phyloP scores from a whole-genome alignment of 2,797 vertebrate genomes.

The Nothura maculosa region DNA sequence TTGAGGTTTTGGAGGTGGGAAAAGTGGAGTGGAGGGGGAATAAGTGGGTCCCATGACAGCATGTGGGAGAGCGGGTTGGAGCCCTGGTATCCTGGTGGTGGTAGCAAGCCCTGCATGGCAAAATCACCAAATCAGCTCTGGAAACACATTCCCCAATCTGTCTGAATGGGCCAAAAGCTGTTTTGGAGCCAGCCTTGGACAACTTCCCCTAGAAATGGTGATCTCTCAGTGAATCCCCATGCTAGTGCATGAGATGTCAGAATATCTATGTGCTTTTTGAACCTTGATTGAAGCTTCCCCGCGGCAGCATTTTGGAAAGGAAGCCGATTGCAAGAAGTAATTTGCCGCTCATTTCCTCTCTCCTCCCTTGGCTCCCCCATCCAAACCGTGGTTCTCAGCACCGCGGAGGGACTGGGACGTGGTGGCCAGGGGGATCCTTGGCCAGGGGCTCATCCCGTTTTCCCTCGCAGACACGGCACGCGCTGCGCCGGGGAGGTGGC shows the following conservation, averaged over 20 bases:
- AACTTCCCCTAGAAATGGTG: neutral
- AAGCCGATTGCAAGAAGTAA: neutral
- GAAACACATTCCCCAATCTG: neutral
- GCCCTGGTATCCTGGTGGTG: neutral
- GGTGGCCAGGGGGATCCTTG: neutral
- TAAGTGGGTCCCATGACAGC: neutral
- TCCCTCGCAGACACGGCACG: slow-evolving; percentile 80
- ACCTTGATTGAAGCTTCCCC: neutral
- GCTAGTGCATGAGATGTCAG: neutral
- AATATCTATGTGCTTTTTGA: neutral
- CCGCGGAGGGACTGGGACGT: neutral
- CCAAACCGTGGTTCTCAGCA: neutral
- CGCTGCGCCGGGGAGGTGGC: slow-evolving; percentile 86
- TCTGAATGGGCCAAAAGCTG: neutral
- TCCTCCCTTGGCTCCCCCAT: neutral
- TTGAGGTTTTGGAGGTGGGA: neutral
- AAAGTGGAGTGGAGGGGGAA: neutral
- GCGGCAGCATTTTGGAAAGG: neutral
- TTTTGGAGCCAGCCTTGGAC: neutral
- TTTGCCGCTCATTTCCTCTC: neutral
- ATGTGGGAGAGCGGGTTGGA: too few species aligned
- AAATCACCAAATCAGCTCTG: neutral
- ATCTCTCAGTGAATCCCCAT: neutral
- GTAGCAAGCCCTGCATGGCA: neutral
- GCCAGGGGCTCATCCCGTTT: neutral